A percentile compares a stretch with the other conserved stretches of the same genome.
These are phyloP conservation scores for Phalloptychus januarius DNA, from an alignment of 2,797 vertebrate genomes.

Conservation along the genomic window DNA sequence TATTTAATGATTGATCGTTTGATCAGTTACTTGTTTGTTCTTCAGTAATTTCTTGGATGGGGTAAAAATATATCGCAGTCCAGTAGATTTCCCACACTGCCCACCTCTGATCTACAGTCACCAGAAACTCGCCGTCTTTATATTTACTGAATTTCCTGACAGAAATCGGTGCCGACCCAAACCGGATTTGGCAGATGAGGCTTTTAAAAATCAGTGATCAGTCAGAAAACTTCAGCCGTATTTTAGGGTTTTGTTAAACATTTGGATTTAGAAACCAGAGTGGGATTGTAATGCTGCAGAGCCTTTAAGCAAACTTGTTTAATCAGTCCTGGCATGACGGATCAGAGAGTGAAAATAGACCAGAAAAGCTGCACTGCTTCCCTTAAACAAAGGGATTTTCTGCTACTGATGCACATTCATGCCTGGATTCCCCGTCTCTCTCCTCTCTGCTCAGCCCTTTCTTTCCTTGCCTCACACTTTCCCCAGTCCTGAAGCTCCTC, in stretches of 20 bases:
- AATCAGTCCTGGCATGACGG: not conserved
- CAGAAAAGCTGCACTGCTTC: slow-evolving; percentile 30
- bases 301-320: not conserved
- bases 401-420: slow-evolving; percentile 68
- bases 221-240: not conserved
- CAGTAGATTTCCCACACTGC: no score
- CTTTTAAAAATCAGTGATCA: not conserved
- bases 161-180: not conserved
- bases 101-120: no score
- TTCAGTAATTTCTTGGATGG: no score
- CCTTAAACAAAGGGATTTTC: slow-evolving; percentile 24
- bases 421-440: slow-evolving; percentile 41
- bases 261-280: not conserved
- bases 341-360: not conserved
- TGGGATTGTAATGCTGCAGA: not conserved
- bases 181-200: not conserved
- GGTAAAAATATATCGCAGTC: no score
- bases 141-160: no score
- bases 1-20: no score
- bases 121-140: no score
- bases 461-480: slow-evolving; percentile 65
- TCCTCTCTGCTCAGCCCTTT: slow-evolving; percentile 25
- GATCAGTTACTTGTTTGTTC: no score
- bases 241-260: not conserved
- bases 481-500: slow-evolving; percentile 37